These are phyloP conservation scores for Podocnemis expansa DNA, from an alignment of 2,113 vertebrate species.

Conservation along the genomic window DNA sequence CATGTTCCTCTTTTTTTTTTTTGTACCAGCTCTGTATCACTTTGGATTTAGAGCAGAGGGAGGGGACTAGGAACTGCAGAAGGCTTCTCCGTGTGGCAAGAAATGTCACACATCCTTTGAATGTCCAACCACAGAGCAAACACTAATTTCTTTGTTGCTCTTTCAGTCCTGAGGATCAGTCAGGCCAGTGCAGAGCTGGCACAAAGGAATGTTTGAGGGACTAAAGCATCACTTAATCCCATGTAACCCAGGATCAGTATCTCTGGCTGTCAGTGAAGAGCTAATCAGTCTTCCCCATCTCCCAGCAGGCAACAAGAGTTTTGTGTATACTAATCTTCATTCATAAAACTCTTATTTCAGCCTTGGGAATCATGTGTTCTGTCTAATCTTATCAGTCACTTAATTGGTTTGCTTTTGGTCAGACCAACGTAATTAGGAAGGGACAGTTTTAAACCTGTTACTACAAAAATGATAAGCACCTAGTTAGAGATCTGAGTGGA, in stretches of 20 bases:
- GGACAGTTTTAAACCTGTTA: background rate
- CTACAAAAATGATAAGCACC: background rate
- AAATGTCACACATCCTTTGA: background rate
- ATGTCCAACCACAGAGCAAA: background rate
- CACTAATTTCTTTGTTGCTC: background rate
- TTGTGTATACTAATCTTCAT: background rate
- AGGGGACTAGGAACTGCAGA: background rate
- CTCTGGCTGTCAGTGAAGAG: background rate
- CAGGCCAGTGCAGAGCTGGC: background rate
- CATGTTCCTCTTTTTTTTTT: background rate
- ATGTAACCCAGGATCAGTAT: background rate
- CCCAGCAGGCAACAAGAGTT: background rate
- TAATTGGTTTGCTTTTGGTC: background rate
- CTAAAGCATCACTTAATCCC: background rate
- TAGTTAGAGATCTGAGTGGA: background rate
- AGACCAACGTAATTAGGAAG: background rate
- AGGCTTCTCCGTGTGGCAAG: background rate
- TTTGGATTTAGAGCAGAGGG: background rate
- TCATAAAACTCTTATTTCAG: background rate
- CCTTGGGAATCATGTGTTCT: background rate
- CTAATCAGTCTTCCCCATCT: background rate
- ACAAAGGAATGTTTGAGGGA: background rate
- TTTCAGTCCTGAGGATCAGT: background rate
- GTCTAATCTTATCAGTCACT: background rate
- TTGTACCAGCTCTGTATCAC: background rate